phyloP scores from a whole-genome alignment of 2,797 vertebrate species.

The Sebastes elongatus region DNA sequence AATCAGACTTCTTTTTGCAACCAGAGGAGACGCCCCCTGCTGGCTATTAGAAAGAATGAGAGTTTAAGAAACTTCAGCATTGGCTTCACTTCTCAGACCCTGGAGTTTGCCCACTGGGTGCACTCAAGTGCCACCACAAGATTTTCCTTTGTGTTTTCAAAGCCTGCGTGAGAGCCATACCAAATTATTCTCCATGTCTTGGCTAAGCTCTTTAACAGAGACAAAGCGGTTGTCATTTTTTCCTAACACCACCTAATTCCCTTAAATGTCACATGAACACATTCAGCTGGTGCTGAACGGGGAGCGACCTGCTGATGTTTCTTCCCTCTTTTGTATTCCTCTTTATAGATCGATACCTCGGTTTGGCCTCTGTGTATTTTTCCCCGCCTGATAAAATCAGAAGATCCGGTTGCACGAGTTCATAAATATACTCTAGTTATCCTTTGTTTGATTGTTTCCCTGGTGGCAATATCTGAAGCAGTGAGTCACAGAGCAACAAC shows the following conservation, averaged over 20 bases:
- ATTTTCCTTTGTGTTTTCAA: constrained; percentile 16
- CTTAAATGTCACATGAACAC: constrained; percentile 66
- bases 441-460: background rate
- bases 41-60: no score
- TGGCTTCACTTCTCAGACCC: no score
- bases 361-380: background rate
- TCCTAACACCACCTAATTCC: constrained; percentile 62
- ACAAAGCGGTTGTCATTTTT: constrained; percentile 72
- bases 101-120: background rate
- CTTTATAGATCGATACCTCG: background rate
- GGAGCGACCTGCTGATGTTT: background rate
- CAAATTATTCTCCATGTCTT: constrained; percentile 30
- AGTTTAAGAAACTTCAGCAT: no score
- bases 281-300: constrained; percentile 12
- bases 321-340: background rate
- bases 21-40: rapidly evolving
- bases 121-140: constrained; percentile 24
- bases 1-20: no score
- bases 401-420: background rate
- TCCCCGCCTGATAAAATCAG: background rate
- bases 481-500: background rate
- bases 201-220: constrained; percentile 65
- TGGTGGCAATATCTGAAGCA: background rate
- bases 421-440: background rate
- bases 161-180: constrained; percentile 18